These are phyloP conservation scores for Ypsolopha sequella DNA, from an alignment of 2,888 invertebrate species.

Conservation along the genomic window DNA sequence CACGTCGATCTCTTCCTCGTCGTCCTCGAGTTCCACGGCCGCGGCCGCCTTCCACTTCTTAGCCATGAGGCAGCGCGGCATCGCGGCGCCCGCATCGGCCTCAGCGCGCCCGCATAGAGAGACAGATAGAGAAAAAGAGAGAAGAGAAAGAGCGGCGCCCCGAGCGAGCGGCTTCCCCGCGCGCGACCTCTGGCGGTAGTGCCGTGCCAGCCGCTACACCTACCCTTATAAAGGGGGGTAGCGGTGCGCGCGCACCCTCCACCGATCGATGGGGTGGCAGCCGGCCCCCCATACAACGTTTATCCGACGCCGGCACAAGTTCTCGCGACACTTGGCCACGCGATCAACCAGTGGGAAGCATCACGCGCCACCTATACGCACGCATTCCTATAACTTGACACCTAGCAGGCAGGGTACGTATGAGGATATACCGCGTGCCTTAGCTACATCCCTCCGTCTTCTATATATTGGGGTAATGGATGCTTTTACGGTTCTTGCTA, in stretches of 20 bases:
- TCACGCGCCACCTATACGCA: constrained; percentile 12
- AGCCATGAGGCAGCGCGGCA: constrained; percentile 96
- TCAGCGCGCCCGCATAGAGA: constrained; percentile 67
- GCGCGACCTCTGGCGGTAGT: constrained; percentile 47
- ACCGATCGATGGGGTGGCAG: constrained; percentile 45
- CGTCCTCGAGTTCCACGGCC: constrained; percentile 72
- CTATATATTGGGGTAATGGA: too few species aligned
- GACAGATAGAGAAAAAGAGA: constrained; percentile 67
- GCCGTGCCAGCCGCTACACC: constrained; percentile 41
- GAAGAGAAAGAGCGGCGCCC: constrained; percentile 67
- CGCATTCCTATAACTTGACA: constrained; percentile 6
- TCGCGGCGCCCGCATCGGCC: constrained; percentile 74
- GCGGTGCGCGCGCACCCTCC: constrained; percentile 53
- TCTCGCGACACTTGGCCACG: constrained; percentile 35
- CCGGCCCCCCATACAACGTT: not conserved
- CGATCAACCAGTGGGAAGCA: constrained; percentile 50
- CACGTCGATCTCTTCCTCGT: constrained; percentile 88
- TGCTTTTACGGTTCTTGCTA: too few species aligned
- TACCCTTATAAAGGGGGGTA: constrained; percentile 55
- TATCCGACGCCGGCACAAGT: not conserved
- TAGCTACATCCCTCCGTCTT: too few species aligned
- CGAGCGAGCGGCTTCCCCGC: constrained; percentile 44
- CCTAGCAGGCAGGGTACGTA: not conserved
- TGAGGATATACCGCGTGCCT: too few species aligned
- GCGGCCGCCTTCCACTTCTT: constrained; percentile 91